These are phyloP conservation scores for Sinhomidia bicolor DNA, from an alignment of 2,888 invertebrate genomes.

Conservation along the genomic window DNA sequence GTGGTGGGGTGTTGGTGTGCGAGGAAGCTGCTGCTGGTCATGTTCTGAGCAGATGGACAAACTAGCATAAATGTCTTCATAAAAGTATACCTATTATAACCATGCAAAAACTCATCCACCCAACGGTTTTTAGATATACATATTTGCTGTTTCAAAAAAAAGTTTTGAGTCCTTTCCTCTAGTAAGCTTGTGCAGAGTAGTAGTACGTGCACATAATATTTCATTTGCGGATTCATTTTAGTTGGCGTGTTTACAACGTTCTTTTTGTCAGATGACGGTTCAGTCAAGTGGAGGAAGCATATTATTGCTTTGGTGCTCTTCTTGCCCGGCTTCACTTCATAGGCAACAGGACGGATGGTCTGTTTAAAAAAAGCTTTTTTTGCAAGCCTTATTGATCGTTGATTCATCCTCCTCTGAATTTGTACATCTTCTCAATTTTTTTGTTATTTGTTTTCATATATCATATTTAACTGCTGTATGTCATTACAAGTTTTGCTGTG, in stretches of 20 bases:
- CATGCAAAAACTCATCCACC: too few species aligned
- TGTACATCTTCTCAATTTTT: background rate
- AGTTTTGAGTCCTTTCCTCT: background rate
- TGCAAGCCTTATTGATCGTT: background rate
- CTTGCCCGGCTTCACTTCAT: background rate
- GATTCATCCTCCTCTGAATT: background rate
- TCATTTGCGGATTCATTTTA: slow-evolving; percentile 39
- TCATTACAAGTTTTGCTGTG: background rate
- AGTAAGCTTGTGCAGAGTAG: background rate
- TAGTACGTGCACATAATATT: background rate
- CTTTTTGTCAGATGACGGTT: slow-evolving; percentile 37
- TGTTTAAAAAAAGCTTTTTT: background rate
- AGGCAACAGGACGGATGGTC: background rate
- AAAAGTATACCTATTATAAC: slow-evolving; percentile 27
- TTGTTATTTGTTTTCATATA: background rate
- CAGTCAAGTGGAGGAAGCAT: slow-evolving; percentile 22
- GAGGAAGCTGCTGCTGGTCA: slow-evolving; percentile 51
- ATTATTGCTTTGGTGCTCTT: background rate
- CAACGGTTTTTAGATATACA: background rate
- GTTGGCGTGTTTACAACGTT: slow-evolving; percentile 36
- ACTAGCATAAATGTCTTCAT: background rate
- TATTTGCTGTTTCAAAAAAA: background rate
- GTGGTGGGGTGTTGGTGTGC: background rate
- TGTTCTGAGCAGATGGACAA: slow-evolving; percentile 67
- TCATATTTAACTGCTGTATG: background rate